These are phyloP conservation scores for Loxodonta africana DNA, from an alignment of 2,113 vertebrate species.

Conservation along the genomic window DNA sequence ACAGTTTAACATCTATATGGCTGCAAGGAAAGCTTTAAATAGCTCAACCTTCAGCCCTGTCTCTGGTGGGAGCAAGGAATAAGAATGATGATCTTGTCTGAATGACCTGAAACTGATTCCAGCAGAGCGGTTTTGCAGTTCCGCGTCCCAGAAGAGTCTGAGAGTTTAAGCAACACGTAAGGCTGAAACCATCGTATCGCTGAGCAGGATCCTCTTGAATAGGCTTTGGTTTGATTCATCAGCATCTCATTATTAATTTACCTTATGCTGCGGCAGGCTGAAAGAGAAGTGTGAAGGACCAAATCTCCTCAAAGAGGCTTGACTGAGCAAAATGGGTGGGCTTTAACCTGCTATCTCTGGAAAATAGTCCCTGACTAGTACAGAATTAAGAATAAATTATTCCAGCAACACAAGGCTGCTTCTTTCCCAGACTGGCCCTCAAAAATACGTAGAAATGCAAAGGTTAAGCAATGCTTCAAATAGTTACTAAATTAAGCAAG, in stretches of 20 bases:
- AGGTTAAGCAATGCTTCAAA: not conserved
- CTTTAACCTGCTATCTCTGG: not conserved
- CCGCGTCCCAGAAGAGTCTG: not conserved
- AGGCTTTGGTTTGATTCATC: not conserved
- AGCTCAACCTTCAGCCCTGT: constrained; percentile 48
- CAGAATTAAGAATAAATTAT: not conserved
- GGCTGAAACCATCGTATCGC: not conserved
- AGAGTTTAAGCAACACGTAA: not conserved
- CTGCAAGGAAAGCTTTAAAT: constrained; percentile 72
- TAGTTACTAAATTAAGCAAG: not conserved
- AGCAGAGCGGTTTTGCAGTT: constrained; percentile 21
- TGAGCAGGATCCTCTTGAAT: not conserved
- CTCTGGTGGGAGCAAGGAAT: constrained; percentile 54
- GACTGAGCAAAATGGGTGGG: not conserved
- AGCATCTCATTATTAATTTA: constrained; percentile 42
- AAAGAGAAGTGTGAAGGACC: constrained; percentile 7
- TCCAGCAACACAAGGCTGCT: not conserved
- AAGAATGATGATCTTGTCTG: constrained; percentile 41
- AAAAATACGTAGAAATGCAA: not conserved
- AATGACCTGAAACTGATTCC: constrained; percentile 24
- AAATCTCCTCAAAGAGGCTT: not conserved
- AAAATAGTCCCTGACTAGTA: not conserved
- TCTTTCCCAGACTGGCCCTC: not conserved
- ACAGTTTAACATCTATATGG: constrained; percentile 17
- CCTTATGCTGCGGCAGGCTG: not conserved